A percentile compares a stretch with the other conserved stretches of the same genome.
These are phyloP conservation scores for Cantharis rustica DNA, from an alignment of 2,888 invertebrate genomes.

Conservation along the genomic window DNA sequence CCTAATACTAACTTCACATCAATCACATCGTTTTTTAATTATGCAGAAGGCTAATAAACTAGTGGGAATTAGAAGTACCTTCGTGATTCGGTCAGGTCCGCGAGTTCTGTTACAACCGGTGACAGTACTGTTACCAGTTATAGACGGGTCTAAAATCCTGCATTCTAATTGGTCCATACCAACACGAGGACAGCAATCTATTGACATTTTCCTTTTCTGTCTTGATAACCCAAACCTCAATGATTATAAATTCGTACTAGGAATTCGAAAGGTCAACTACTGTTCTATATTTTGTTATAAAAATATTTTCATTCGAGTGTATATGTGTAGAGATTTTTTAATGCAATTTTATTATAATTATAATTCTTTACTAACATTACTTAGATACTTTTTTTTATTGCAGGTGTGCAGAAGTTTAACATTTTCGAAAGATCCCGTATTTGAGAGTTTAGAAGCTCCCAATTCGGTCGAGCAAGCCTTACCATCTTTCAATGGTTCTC, in stretches of 20 bases:
- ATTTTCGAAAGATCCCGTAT: slow-evolving; percentile 45
- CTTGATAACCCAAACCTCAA: neutral
- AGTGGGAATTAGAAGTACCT: too few relatives aligned
- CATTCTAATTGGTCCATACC: too few relatives aligned
- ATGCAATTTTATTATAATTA: neutral
- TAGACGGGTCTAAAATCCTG: too few relatives aligned
- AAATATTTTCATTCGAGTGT: neutral
- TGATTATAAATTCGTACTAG: neutral
- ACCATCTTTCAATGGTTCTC: slow-evolving; percentile 18
- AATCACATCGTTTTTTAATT: too few relatives aligned
- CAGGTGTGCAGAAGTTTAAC: slow-evolving; percentile 52
- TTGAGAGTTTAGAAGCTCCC: slow-evolving; percentile 39
- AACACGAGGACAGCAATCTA: too few relatives aligned
- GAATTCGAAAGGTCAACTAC: neutral
- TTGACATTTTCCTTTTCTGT: too few relatives aligned
- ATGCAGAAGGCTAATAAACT: too few relatives aligned
- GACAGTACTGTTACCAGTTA: too few relatives aligned
- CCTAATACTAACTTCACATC: too few relatives aligned
- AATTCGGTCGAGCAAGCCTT: slow-evolving; percentile 32
- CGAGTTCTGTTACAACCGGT: too few relatives aligned
- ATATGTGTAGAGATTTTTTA: neutral
- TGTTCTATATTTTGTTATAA: neutral
- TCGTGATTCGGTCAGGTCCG: too few relatives aligned
- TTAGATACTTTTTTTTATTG: slow-evolving; percentile 27
- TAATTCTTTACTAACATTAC: neutral